Conservation (phyloP, 1,140 invertebrate species). For the Caenorhabditis remanei region DNA sequence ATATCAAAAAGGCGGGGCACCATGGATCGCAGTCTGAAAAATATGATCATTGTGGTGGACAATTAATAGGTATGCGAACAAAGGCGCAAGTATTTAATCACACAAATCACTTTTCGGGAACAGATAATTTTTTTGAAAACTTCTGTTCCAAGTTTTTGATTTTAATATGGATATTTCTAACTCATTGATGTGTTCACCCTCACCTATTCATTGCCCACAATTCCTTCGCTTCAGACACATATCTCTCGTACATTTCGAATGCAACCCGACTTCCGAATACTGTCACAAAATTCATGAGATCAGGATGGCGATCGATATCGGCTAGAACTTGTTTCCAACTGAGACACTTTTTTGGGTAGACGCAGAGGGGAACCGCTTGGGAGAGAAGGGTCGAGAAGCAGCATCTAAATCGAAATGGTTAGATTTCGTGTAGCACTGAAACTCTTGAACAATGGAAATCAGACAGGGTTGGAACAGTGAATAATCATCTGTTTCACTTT, state of each 20-base stretch:
- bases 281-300: constrained; percentile 32
- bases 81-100: too few relatives aligned
- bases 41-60: neutral
- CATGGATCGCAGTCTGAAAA: neutral
- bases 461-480: too few relatives aligned
- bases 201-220: constrained; percentile 33
- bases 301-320: constrained; percentile 44
- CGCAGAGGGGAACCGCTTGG: constrained; percentile 10
- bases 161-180: neutral
- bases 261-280: constrained; percentile 38
- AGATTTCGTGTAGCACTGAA: too few relatives aligned
- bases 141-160: too few relatives aligned
- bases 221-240: constrained; percentile 48
- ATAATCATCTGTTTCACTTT: too few relatives aligned
- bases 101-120: too few relatives aligned
- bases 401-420: too few relatives aligned
- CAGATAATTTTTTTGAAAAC: too few relatives aligned
- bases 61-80: too few relatives aligned
- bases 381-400: constrained; percentile 19
- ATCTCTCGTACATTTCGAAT: constrained; percentile 50
- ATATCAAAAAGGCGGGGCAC: constrained; percentile 1
- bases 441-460: too few relatives aligned
- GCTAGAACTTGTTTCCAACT: constrained; percentile 44
- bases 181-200: neutral
- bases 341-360: constrained; percentile 14